phyloP scores from a whole-genome alignment of 1,140 invertebrate genomes.

The Leptinotarsa undecemlineata region DNA sequence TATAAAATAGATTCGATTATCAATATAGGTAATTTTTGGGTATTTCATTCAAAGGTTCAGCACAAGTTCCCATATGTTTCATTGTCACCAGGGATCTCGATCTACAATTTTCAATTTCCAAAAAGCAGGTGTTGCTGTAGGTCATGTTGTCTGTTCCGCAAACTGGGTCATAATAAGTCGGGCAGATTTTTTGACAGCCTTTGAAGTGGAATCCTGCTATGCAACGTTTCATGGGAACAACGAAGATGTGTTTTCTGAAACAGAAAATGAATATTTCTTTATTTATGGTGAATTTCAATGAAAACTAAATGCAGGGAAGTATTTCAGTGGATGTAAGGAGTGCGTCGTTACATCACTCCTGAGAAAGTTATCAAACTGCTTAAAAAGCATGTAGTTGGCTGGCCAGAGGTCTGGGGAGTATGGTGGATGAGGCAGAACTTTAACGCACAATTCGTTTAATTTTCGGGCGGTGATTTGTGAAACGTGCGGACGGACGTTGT shows the following conservation, averaged over 20 bases:
- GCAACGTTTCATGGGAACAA: slow-evolving; percentile 83
- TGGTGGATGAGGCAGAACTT: too few species aligned
- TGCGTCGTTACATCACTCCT: background rate
- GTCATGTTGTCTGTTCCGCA: slow-evolving; percentile 88
- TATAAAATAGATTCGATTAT: slow-evolving; percentile 19
- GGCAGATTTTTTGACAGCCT: slow-evolving; percentile 84
- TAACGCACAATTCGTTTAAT: too few species aligned
- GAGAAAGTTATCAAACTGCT: background rate
- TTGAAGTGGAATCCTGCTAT: slow-evolving; percentile 80
- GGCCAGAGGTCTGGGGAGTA: too few species aligned
- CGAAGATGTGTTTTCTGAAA: slow-evolving; percentile 81
- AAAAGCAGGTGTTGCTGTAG: slow-evolving; percentile 90
- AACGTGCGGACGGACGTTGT: too few species aligned
- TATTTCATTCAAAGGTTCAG: slow-evolving; percentile 66
- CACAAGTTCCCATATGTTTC: slow-evolving; percentile 70
- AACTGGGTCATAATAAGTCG: slow-evolving; percentile 82
- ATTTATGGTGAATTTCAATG: background rate
- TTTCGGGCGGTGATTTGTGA: too few species aligned
- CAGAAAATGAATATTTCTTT: slow-evolving; percentile 14
- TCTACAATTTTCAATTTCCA: slow-evolving; percentile 86
- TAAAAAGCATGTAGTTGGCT: too few species aligned
- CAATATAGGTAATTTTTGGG: slow-evolving; percentile 73
- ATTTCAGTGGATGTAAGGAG: background rate
- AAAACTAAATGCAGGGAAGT: background rate
- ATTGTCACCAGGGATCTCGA: slow-evolving; percentile 70